Conservation (phyloP, 2,113 vertebrate species). For the Daphoenositta chrysoptera region DNA sequence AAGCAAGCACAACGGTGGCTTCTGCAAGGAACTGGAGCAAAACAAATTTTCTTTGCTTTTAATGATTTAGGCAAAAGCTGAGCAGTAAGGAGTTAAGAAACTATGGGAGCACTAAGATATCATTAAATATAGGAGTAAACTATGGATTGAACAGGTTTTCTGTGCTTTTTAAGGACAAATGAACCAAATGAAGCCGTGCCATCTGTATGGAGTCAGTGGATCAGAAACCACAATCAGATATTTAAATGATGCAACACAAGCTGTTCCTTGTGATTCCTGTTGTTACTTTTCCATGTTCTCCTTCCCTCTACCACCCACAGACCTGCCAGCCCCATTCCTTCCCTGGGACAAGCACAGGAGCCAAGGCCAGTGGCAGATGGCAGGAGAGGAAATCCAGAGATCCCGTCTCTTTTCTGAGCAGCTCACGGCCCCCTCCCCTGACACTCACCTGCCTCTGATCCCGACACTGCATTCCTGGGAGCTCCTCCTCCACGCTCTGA, state of each 20-base stretch:
- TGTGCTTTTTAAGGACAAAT: not conserved
- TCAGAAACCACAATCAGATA: not conserved
- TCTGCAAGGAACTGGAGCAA: not conserved
- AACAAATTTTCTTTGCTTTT: not conserved
- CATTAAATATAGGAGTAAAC: not conserved
- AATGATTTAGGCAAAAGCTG: not conserved
- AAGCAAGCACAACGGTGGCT: not conserved
- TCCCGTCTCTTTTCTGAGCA: rapidly evolving
- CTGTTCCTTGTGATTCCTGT: not conserved
- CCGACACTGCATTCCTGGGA: rapidly evolving
- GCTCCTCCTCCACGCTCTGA: not conserved
- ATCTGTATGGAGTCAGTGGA: rapidly evolving
- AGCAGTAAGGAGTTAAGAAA: not conserved
- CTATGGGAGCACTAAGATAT: not conserved
- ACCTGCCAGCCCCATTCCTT: not conserved
- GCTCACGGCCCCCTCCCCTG: too few species aligned
- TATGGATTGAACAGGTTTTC: rapidly evolving
- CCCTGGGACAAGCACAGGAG: not conserved
- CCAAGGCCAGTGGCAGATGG: rapidly evolving
- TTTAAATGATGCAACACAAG: rapidly evolving
- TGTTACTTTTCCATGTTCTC: not conserved
- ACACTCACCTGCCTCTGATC: not conserved
- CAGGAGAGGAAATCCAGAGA: not conserved
- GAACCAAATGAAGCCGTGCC: rapidly evolving
- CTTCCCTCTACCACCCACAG: not conserved